Evolutionary conservation across 2,888 invertebrate genomes (phyloP).

Genomic region (Drosophila lutescens): DNA sequence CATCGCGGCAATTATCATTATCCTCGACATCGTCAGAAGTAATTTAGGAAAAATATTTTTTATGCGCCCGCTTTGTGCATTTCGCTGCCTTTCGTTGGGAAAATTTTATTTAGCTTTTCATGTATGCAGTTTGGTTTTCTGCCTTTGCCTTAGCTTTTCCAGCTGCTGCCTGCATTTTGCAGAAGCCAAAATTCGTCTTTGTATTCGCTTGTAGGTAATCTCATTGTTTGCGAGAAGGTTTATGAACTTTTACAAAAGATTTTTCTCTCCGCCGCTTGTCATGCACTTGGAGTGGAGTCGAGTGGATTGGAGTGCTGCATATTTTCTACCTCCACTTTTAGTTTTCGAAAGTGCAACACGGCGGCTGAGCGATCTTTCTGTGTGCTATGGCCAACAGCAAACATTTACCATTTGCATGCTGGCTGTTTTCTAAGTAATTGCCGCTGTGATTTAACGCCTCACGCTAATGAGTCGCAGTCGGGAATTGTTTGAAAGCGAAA

Average conservation of each 20-base stretch:
- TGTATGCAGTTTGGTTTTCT: slow-evolving; percentile 24
- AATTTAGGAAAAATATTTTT: slow-evolving; percentile 67
- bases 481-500: slow-evolving; percentile 15
- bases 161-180: slow-evolving; percentile 46
- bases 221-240: slow-evolving; percentile 71
- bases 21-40: slow-evolving; percentile 73
- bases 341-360: slow-evolving; percentile 71
- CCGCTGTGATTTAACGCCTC: slow-evolving; percentile 49
- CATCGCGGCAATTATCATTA: slow-evolving; percentile 51
- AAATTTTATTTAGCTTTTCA: slow-evolving; percentile 57
- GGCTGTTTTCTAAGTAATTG: slow-evolving; percentile 63
- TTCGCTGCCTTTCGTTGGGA: slow-evolving; percentile 52
- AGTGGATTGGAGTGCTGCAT: slow-evolving; percentile 9
- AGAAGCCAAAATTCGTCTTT: slow-evolving; percentile 34
- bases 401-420: slow-evolving; percentile 25
- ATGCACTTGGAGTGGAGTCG: slow-evolving; percentile 44
- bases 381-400: slow-evolving; percentile 10
- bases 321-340: slow-evolving; percentile 23
- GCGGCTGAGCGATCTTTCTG: slow-evolving; percentile 68
- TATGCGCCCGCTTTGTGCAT: slow-evolving; percentile 54
- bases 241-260: slow-evolving; percentile 80
- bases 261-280: slow-evolving; percentile 49
- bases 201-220: slow-evolving; percentile 23
- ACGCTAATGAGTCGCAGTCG: slow-evolving; percentile 35
- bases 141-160: slow-evolving; percentile 25